Base-by-base conservation (phyloP, 2,797 vertebrate genomes). In the Luscinia luscinia region DNA sequence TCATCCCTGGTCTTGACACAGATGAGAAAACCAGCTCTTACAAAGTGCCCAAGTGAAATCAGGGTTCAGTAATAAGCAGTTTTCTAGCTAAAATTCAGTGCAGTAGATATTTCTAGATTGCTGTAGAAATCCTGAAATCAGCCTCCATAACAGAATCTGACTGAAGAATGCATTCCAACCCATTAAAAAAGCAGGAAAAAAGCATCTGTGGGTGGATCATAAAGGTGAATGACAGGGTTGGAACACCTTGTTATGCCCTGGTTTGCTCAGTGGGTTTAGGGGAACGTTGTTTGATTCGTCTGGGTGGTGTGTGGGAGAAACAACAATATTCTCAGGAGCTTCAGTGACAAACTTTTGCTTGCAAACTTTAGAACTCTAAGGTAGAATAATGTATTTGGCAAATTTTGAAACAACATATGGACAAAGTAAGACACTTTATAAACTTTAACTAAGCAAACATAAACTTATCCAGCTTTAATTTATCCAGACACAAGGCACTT, bases 41-140 rank as follows among this genome's bases (percentile, higher is more conserved):
- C 12, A 14, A 15, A 51, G 11, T 28, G 9, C 12, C 43, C 19
- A 61, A 28, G 12, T 0, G 0, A 79, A 64, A 63, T 16, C 15
- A 41, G 14, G 6, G 9, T 57, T 48, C 34, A 69, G 64, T 90
- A 87, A 75, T 23, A 64, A 51, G 14, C 8, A 16, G 12, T 14
- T 48, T 80, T 81, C 38, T 68, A 63, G 6, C 46, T 92, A 58
- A 93, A 81, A 41, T 61, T 68, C 19, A 75, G 17, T 9, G 10
- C 48, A 61, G 18, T 32, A 62, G 26, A 6, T 67, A 45, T 59
- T 77, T 70, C 76, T 63, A 57, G 36, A 89, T 26, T 51, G 26
- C 54, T 59, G 12, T 2, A 46, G 38, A 92, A 85, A 87, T 68
- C 36, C 38, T 67, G 48, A 78, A 80, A 54, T 61, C 38, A 46